Percentiles rank a stretch among this genome's conserved stretches.
Conservation (phyloP, 2,888 invertebrate genomes). For the Drosophila sordidula region DNA sequence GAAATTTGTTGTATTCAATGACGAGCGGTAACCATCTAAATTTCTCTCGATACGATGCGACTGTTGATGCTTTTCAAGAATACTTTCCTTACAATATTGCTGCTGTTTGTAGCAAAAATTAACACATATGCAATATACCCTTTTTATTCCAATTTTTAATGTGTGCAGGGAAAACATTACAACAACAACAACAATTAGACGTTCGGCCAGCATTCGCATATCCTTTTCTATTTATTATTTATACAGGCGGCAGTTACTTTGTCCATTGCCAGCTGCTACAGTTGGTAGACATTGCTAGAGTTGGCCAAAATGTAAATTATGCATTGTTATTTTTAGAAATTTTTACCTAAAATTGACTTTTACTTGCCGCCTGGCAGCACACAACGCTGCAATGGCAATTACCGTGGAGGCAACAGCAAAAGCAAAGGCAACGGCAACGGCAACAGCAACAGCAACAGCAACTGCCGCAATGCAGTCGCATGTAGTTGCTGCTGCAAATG, state of each 20-base stretch:
- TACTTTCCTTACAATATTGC: no score
- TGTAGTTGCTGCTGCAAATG: conserved; percentile 78
- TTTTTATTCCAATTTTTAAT: no score
- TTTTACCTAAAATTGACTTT: conserved; percentile 64
- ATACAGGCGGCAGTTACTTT: conserved; percentile 72
- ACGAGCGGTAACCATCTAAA: no score
- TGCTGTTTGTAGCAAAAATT: no score
- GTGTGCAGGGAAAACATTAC: neutral
- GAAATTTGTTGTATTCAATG: no score
- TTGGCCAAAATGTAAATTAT: conserved; percentile 69
- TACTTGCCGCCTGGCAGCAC: conserved; percentile 35
- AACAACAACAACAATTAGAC: conserved; percentile 29
- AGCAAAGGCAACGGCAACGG: conserved; percentile 20
- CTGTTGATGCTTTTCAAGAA: no score
- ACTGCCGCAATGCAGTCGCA: conserved; percentile 78
- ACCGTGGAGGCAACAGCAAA: conserved; percentile 35
- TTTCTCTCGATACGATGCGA: no score
- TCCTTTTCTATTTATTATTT: conserved; percentile 75
- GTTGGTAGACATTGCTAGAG: conserved; percentile 34
- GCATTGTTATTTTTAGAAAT: conserved; percentile 78
- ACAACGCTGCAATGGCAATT: conserved; percentile 58
- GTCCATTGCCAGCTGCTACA: conserved; percentile 67
- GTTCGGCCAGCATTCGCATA: conserved; percentile 52
- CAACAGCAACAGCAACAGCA: conserved; percentile 60
- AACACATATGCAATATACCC: no score